These are phyloP conservation scores for Crematogaster levior DNA, from an alignment of 2,888 invertebrate species.

Conservation along the genomic window DNA sequence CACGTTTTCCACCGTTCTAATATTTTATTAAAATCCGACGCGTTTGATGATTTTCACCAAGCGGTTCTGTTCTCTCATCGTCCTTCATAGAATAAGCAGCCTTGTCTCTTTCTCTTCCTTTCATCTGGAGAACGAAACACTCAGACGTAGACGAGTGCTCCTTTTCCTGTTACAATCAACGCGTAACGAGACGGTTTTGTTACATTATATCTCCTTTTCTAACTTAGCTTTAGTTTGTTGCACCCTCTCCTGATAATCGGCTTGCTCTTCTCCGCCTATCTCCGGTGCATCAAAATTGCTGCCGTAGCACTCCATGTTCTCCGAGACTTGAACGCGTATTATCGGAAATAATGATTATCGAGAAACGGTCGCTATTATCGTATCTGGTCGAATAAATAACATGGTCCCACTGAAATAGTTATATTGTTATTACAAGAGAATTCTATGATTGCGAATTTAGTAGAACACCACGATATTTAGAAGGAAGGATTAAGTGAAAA, in stretches of 20 bases:
- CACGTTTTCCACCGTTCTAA: background rate
- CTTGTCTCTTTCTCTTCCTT: background rate
- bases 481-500: background rate
- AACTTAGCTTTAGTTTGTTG: conserved; percentile 27
- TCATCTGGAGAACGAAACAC: conserved; percentile 68
- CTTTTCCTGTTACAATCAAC: conserved; percentile 74
- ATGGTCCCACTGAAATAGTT: background rate
- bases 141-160: conserved; percentile 76
- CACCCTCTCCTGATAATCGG: conserved; percentile 10
- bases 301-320: background rate
- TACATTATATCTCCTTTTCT: conserved; percentile 61
- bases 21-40: conserved; percentile 63
- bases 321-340: background rate
- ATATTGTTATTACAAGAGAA: background rate
- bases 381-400: background rate
- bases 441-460: background rate
- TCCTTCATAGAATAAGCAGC: conserved; percentile 55
- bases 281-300: conserved; percentile 20
- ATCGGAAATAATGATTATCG: conserved; percentile 23
- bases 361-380: background rate
- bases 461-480: background rate
- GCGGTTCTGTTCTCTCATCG: conserved; percentile 48
- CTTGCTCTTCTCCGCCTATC: background rate
- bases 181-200: conserved; percentile 77
- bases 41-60: conserved; percentile 57